Base-by-base conservation (phyloP, 2,113 vertebrate genomes). In the Setophaga coronata region DNA sequence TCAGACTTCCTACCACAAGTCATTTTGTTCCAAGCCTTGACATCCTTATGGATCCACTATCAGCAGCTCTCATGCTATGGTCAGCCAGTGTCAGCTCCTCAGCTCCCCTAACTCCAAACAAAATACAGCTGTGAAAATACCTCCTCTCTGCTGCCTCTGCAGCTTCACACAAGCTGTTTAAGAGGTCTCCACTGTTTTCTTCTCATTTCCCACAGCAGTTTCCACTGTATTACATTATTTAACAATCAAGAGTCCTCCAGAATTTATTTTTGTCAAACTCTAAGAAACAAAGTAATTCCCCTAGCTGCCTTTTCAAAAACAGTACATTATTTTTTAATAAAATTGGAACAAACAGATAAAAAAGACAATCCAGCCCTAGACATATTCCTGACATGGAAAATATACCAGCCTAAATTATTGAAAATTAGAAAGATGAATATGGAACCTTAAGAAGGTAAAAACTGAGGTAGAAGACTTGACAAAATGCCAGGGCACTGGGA, bases 91-190 rank as follows among this genome's bases (percentile, higher is more conserved):
- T 96, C 92, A 95, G 90, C 82, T 95, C 47, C 72, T 91, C 80
- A 89, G 69, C 60, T 95, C 36, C 84, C 51, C 76, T 72, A 92
- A 86, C 69, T 93, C 92, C 88, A 96, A 95, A 93, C 88, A 96
- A 96, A 96, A 97, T 83, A 92, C 95, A 96, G 96, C 95, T 96
- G 96, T 93, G 76, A 96, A 97, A 96, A 97, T 78, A 96, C 36
- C 57, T 66, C 85, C 79, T 87, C 82, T 88, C 54, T 4, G 14
- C 76, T 87, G 85, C 76, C 0, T 3, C 74, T 90, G 89, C 77
- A 95, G 84, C 56, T 93, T 90, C 90, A 89, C 73, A 93, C 67
- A 60, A 86, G 77, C 42, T 21, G 6, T 73, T 94, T 81, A 60
- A 94, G 89, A 94, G 82, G 85, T 88, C 90, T 86, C 79, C 38